Base-by-base conservation (phyloP, 2,888 invertebrate genomes). In the Cataglyphis rosenhaueri region DNA sequence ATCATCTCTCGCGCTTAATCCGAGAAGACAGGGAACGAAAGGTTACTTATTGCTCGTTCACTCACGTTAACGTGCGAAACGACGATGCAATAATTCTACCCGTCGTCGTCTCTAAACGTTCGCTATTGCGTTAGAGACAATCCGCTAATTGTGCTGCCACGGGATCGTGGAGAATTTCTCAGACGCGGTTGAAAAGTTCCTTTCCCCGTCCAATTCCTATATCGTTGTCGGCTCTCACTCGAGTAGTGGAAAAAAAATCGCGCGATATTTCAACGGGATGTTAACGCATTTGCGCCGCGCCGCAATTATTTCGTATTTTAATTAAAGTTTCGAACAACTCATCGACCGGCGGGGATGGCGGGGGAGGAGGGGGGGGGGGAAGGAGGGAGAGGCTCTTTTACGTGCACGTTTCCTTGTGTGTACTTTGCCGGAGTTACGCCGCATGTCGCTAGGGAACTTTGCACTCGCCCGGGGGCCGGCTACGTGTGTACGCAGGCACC, bases 261-360 rank as follows among this genome's bases (percentile, higher is more conserved):
- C 78, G 25, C 59, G 57, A 59, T 59, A 71, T 59, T 35, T 73
- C 78, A 79, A 32, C 44, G 57, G 18, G 38, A 25, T n/a, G 3
- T 59, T 25, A 73, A 73, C 15, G 74, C 71, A 32, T 35, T 71
- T 73, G 78, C 57, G 78, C 59, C 59, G 18, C 8, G 78, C 73
- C 78, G 78, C 78, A 71, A 79, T 79, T 71, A 79, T 59, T 79
- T 79, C 32, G 78, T 71, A 79, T 79, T 79, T 79, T 79, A 79
- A 79, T 79, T 79, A 79, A 79, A 79, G 78, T 79, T 79, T 35
- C 78, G 59, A 32, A 21, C 73, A 21, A 70, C 55, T 68, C 76
- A 76, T 76, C 70, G 76, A 70, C 57, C 57, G 29, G 25, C 1
- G 6, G 29, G 78, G 32, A 21, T 21, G 44, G 38, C 1, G 12